A percentile compares a stretch with the other conserved stretches of the same genome.
These are phyloP conservation scores for Luehdorfia chinensis DNA, from an alignment of 1,140 invertebrate genomes.

Conservation along the genomic window DNA sequence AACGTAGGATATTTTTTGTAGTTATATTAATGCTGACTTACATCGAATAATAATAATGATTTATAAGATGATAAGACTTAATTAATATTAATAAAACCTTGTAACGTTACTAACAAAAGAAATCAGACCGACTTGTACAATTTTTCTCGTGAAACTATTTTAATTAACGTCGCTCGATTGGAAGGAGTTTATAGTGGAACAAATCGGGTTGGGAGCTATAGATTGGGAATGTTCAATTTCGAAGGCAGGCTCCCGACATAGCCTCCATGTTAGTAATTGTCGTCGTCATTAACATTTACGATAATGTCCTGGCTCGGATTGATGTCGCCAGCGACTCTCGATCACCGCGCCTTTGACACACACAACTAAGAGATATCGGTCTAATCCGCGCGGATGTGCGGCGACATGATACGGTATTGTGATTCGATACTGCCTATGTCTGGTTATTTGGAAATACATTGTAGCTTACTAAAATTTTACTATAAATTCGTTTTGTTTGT, in stretches of 20 bases:
- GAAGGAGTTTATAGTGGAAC: constrained; percentile 64
- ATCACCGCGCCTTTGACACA: constrained; percentile 40
- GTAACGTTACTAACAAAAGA: constrained; percentile 40
- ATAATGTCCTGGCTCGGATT: constrained; percentile 64
- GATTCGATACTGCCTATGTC: too few relatives aligned
- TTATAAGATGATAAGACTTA: too few relatives aligned
- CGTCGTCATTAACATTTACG: constrained; percentile 72
- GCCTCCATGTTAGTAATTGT: constrained; percentile 63
- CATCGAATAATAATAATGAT: too few relatives aligned
- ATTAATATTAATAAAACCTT: too few relatives aligned
- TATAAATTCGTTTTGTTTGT: too few relatives aligned
- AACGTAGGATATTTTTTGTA: not conserved
- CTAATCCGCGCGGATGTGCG: constrained; percentile 41
- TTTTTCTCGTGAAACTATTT: constrained; percentile 70
- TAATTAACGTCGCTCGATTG: constrained; percentile 61
- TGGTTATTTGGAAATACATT: too few relatives aligned
- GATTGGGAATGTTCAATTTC: constrained; percentile 66
- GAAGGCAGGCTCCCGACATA: constrained; percentile 47
- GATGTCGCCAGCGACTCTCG: constrained; percentile 39
- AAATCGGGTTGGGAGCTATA: constrained; percentile 51
- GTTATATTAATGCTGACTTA: not conserved
- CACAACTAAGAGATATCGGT: constrained; percentile 40
- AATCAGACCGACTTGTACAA: constrained; percentile 39
- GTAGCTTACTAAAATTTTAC: too few relatives aligned
- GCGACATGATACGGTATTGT: constrained; percentile 19